A percentile compares a stretch with the other conserved stretches of the same genome.
Evolutionary conservation across 1,140 invertebrate genomes (phyloP).

Genomic region (Orius laevigatus): DNA sequence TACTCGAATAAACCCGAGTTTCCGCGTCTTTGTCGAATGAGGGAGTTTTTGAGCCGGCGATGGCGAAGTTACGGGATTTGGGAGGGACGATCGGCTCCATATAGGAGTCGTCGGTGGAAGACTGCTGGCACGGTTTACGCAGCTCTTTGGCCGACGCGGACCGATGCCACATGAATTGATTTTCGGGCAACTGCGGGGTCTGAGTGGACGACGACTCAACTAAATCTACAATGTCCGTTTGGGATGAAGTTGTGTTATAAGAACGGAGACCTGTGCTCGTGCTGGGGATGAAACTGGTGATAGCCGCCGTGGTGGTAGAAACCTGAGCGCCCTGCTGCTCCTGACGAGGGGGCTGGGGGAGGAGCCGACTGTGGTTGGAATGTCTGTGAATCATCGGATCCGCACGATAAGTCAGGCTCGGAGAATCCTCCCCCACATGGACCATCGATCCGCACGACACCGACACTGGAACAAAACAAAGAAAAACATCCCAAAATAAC

Average conservation of each 20-base stretch:
- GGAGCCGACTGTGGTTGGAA: slow-evolving; percentile 7
- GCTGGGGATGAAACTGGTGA: slow-evolving; percentile 1
- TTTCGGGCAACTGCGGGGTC: slow-evolving; percentile 22
- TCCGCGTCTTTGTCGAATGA: slow-evolving; percentile 24
- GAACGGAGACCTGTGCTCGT: slow-evolving; percentile 16
- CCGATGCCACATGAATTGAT: slow-evolving; percentile 45
- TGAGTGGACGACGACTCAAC: slow-evolving; percentile 21
- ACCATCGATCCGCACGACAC: slow-evolving; percentile 41
- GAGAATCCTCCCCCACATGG: slow-evolving; percentile 23
- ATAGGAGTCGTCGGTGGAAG: slow-evolving; percentile 3
- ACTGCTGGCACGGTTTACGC: slow-evolving; percentile 10
- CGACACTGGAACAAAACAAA: slow-evolving; percentile 26
- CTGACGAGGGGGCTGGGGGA: slow-evolving; percentile 13
- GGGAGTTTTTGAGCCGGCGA: slow-evolving; percentile 21
- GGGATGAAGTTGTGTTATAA: slow-evolving; percentile 19
- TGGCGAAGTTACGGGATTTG: slow-evolving; percentile 22
- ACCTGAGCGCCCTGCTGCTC: slow-evolving; percentile 14
- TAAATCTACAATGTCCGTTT: slow-evolving; percentile 23
- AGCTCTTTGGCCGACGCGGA: slow-evolving; percentile 48
- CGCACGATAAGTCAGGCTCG: slow-evolving; percentile 23
- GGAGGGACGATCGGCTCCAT: slow-evolving; percentile 9
- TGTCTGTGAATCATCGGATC: slow-evolving; percentile 12
- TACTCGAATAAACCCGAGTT: slow-evolving; percentile 58
- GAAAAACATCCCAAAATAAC: slow-evolving; percentile 12
- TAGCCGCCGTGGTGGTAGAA: slow-evolving; percentile 5